Conservation (phyloP, 2,797 vertebrate species). For the Sternarchorhynchus goeldii region DNA sequence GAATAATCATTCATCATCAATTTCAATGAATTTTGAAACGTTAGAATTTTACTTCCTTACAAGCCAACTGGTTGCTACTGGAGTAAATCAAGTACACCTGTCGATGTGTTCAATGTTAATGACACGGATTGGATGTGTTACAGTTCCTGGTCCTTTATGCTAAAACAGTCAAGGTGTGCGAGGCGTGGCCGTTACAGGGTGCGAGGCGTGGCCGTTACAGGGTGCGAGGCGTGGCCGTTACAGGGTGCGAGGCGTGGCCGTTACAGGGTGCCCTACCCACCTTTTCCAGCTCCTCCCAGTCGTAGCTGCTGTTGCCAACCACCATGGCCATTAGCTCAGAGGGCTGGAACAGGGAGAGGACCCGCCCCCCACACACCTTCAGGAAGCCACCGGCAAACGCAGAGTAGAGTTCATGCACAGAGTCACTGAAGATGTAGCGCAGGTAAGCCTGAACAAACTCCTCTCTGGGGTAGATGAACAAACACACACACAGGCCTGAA, state of each 20-base stretch:
- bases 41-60: too few species aligned
- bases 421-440: constrained; percentile 87
- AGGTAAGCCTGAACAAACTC: constrained; percentile 96
- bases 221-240: neutral
- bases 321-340: constrained; percentile 98
- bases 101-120: too few species aligned
- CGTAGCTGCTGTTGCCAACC: constrained; percentile 95
- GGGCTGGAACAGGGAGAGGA: constrained; percentile 94
- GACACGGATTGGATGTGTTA: too few species aligned
- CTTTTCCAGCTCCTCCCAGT: constrained; percentile 97
- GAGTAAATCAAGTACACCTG: too few species aligned
- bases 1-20: too few species aligned
- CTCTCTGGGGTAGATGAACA: constrained; percentile 73
- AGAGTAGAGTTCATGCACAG: constrained; percentile 86
- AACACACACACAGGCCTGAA: neutral
- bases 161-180: neutral
- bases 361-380: constrained; percentile 94
- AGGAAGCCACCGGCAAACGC: constrained; percentile 95
- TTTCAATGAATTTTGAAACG: too few species aligned
- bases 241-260: neutral
- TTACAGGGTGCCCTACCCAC: constrained; percentile 63
- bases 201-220: too few species aligned
- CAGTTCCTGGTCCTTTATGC: too few species aligned
- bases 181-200: too few species aligned
- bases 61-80: too few species aligned